Conservation (phyloP, 2,797 vertebrate species). For the Megalops cyprinoides region DNA sequence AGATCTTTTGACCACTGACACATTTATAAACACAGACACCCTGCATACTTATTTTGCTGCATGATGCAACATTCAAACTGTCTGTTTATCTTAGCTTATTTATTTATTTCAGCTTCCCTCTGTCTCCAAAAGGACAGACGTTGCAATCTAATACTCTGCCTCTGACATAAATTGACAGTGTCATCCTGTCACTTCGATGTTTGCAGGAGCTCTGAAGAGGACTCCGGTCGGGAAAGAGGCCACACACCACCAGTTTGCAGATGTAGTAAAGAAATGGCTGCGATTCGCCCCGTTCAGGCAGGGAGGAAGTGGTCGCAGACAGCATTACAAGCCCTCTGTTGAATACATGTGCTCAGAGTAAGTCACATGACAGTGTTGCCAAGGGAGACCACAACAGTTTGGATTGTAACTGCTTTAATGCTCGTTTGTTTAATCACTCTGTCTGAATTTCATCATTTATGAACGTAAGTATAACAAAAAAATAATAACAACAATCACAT, state of each 20-base stretch:
- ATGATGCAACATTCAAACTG: no score
- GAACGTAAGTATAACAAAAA: slow-evolving; percentile 2
- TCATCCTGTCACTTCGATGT: not conserved
- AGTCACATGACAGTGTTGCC: slow-evolving; percentile 9
- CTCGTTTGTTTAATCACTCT: slow-evolving; percentile 9
- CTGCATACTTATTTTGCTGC: not conserved
- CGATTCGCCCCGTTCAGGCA: slow-evolving; percentile 64
- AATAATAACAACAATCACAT: not conserved
- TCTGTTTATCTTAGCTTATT: not conserved
- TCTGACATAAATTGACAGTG: not conserved
- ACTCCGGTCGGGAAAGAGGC: slow-evolving; percentile 64
- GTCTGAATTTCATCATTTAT: slow-evolving; percentile 22
- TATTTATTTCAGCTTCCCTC: not conserved
- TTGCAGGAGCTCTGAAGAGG: slow-evolving; percentile 62
- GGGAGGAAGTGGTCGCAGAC: slow-evolving; percentile 56
- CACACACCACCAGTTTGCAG: slow-evolving; percentile 67
- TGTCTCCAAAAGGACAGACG: not conserved
- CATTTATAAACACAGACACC: not conserved
- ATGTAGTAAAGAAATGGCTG: slow-evolving; percentile 67
- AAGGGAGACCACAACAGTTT: slow-evolving; percentile 4
- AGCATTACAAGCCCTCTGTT: slow-evolving; percentile 50
- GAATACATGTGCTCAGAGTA: slow-evolving; percentile 51
- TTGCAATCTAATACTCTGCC: not conserved
- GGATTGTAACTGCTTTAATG: slow-evolving; percentile 5
- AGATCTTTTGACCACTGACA: not conserved